Conservation (phyloP, 2,797 vertebrate species). For the Amniataba percoides region DNA sequence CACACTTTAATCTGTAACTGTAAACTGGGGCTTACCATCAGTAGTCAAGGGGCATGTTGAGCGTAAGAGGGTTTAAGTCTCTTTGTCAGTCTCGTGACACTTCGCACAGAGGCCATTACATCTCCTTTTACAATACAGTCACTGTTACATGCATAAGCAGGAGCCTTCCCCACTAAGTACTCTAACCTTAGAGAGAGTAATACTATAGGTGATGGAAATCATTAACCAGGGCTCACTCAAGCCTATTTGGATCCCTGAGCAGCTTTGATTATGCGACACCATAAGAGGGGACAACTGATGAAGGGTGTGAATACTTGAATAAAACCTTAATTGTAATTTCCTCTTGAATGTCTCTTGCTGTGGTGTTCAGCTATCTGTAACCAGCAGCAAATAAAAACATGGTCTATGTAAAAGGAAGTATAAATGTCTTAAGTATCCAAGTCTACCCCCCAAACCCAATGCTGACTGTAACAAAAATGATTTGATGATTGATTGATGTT, state of each 20-base stretch:
- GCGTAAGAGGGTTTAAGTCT: conserved; percentile 40
- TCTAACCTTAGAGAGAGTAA: conserved; percentile 23
- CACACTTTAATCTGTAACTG: conserved; percentile 42
- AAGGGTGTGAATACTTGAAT: background rate
- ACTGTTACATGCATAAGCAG: conserved; percentile 27
- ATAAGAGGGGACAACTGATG: background rate
- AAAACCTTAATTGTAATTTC: background rate
- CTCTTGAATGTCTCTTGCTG: background rate
- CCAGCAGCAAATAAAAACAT: background rate
- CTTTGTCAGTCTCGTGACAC: conserved; percentile 54
- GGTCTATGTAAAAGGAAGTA: no score
- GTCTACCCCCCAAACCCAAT: background rate
- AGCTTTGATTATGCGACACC: background rate
- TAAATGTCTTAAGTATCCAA: no score
- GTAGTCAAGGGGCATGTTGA: conserved; percentile 29
- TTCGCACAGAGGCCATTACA: conserved; percentile 27
- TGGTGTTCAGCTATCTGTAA: background rate
- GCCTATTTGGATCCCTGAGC: conserved; percentile 7
- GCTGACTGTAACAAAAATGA: background rate
- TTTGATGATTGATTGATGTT: background rate
- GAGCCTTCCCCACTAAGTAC: conserved; percentile 31
- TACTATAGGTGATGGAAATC: conserved; percentile 44
- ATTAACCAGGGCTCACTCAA: conserved; percentile 30
- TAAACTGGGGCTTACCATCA: conserved; percentile 46
- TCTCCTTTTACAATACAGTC: conserved; percentile 48